Percentiles rank a stretch among this genome's conserved stretches.
Conservation (phyloP, 1,140 invertebrate species). For the Brachionus asplanchnoidis region DNA sequence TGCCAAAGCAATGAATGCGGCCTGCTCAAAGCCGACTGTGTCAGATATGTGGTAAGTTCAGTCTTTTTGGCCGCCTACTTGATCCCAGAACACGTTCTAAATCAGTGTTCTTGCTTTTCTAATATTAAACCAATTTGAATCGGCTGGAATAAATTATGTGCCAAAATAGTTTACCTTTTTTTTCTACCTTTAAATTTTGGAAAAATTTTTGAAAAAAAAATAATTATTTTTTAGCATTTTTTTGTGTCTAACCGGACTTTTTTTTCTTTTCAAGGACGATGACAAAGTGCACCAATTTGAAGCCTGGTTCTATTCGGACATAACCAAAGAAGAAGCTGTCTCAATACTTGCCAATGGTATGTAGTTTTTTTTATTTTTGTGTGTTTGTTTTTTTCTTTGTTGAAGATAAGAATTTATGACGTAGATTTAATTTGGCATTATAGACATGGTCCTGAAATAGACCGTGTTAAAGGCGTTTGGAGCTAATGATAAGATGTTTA, state of each 20-base stretch:
- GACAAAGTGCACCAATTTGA: conserved; percentile 28
- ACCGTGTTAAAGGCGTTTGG: neutral
- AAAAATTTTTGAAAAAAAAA: neutral
- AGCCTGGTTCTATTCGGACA: conserved; percentile 88
- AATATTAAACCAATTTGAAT: neutral
- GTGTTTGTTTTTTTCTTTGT: neutral
- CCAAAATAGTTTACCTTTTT: conserved; percentile 34
- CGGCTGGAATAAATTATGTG: conserved; percentile 22
- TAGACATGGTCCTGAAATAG: neutral
- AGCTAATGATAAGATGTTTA: neutral
- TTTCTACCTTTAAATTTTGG: neutral
- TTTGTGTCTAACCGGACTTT: neutral
- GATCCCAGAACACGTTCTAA: neutral
- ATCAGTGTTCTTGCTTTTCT: neutral
- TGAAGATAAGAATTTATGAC: no score
- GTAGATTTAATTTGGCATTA: neutral
- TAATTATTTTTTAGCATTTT: neutral
- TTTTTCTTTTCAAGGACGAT: conserved; percentile 12
- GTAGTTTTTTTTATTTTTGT: neutral
- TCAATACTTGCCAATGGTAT: conserved; percentile 84
- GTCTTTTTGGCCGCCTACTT: neutral
- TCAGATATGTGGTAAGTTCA: conserved; percentile 5
- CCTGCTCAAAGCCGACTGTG: conserved; percentile 32
- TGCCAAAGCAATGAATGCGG: neutral
- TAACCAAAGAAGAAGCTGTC: conserved; percentile 90